Base-by-base conservation (phyloP, 1,140 invertebrate genomes). In the Ostrea edulis region DNA sequence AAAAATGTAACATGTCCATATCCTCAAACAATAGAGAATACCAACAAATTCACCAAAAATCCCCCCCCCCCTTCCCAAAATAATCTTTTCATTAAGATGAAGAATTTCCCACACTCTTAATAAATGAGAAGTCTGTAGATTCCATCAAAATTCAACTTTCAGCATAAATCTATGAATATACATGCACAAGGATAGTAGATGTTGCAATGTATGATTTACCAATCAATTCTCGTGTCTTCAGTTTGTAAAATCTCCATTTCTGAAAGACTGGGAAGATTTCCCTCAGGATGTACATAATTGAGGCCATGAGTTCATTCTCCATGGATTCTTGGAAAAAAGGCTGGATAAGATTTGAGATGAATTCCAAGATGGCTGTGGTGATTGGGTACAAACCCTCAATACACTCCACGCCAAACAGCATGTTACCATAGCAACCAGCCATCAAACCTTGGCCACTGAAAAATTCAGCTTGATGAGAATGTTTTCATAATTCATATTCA, bases 261-360 rank as follows among this genome's bases (percentile, higher is more conserved):
- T 94, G 92, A 90, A 94, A 95, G 25, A 90, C 92, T 11, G 95
- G 95, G 86, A 95, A 95, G 17, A 95, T 92, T 89, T 95, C 95
- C 68, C 92, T 89, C 25, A 95, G 82, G 25, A 95, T 93, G 88
- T 93, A 95, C 71, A 95, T 89, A 7, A 95, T 82, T 87, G 91
- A 91, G 17, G 94, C 93, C 71, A 93, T 91, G 17, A 95, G 90
- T 44, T 93, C 93, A 71, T 92, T 89, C 82, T 94, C 92, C 44
- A 84, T 85, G 4, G 90, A 87, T 9, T 82, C 29, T 85, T 90
- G 87, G 52, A 89, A 89, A 68, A 93, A 91, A 68, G 92, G 92
- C 92, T 94, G 89, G 65, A 95, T 91, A 17, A 95, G 82, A 22
- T 92, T 88, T 9, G 90, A 89, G n/a, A 95, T 84, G 9, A 95